phyloP scores from a whole-genome alignment of 2,888 invertebrate genomes.

The Erannis defoliaria region DNA sequence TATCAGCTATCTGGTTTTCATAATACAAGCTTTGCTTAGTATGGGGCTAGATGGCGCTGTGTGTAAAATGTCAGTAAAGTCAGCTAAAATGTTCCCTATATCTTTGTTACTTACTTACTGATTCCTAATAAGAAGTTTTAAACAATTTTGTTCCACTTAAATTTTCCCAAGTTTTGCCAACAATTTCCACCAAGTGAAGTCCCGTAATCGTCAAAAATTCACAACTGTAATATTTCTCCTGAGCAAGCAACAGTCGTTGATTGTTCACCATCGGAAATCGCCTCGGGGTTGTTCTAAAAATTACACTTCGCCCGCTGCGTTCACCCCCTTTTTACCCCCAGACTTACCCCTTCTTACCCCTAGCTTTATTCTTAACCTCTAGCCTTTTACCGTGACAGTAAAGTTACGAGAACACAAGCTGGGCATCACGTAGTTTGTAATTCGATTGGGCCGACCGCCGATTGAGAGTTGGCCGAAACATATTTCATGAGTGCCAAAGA shows the following conservation, averaged over 20 bases:
- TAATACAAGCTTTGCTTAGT: no score
- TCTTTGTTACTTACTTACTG: background rate
- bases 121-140: background rate
- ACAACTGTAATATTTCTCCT: conserved; percentile 37
- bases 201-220: conserved; percentile 14
- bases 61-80: no score
- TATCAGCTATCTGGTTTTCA: no score
- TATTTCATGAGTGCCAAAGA: conserved; percentile 76
- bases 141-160: background rate
- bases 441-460: conserved; percentile 77
- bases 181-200: background rate
- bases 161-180: background rate
- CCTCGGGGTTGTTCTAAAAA: conserved; percentile 72
- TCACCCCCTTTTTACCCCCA: conserved; percentile 7
- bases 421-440: conserved; percentile 80
- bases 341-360: conserved; percentile 3
- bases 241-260: conserved; percentile 56
- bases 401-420: conserved; percentile 62
- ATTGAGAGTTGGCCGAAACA: conserved; percentile 79
- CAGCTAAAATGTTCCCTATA: background rate
- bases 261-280: conserved; percentile 55
- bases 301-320: conserved; percentile 62
- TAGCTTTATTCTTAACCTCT: conserved; percentile 8
- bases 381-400: conserved; percentile 48
- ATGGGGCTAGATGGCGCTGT: no score